Evolutionary conservation across 1,140 invertebrate species (phyloP).

Genomic region (Heliconius congener): DNA sequence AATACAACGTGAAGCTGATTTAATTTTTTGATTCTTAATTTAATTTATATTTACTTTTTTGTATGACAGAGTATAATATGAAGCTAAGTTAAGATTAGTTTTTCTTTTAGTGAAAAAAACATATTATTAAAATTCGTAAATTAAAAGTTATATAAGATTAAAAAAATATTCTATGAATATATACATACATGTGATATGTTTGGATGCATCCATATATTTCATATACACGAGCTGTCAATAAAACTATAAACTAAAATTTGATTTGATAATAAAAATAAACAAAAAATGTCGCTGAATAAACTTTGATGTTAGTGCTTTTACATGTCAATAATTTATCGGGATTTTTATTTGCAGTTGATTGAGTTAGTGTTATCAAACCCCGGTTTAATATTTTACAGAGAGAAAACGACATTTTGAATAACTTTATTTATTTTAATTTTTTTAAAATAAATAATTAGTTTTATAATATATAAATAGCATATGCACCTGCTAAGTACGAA

Average conservation of each 20-base stretch:
- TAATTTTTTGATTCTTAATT: constrained; percentile 10
- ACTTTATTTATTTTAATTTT: not conserved
- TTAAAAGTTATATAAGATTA: too few relatives aligned
- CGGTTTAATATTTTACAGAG: constrained; percentile 14
- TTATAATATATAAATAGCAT: too few relatives aligned
- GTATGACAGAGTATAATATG: too few relatives aligned
- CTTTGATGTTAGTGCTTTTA: constrained; percentile 4
- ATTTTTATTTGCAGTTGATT: constrained; percentile 27
- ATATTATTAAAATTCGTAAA: too few relatives aligned
- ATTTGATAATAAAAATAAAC: not conserved
- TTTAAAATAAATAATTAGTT: too few relatives aligned
- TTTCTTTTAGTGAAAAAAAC: not conserved
- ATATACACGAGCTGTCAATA: not conserved
- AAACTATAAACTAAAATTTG: not conserved
- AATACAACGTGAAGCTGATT: too few relatives aligned
- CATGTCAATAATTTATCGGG: constrained; percentile 7
- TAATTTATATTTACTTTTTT: too few relatives aligned
- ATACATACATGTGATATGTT: too few relatives aligned
- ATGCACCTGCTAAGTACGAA: too few relatives aligned
- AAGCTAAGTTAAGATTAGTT: too few relatives aligned
- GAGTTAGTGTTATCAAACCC: constrained; percentile 29
- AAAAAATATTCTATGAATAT: too few relatives aligned
- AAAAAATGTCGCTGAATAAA: not conserved
- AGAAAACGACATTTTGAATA: not conserved
- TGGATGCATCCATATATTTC: not conserved